phyloP scores from a whole-genome alignment of 2,888 invertebrate genomes.

The Hirtodrosophila histrioides region DNA sequence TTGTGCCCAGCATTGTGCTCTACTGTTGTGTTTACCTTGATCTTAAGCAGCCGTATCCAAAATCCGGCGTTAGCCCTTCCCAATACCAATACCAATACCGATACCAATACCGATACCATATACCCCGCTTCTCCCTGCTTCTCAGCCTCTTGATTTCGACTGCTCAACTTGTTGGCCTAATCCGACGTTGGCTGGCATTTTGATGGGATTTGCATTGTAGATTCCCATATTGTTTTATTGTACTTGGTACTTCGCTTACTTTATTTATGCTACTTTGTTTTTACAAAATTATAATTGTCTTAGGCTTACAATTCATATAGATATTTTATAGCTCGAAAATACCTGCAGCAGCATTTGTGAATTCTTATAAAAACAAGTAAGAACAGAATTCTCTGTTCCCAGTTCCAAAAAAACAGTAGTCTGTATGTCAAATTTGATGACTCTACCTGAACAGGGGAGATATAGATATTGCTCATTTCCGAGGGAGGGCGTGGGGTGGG shows the following conservation, averaged over 20 bases:
- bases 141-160: constrained; percentile 24
- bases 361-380: not conserved
- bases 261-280: constrained; percentile 46
- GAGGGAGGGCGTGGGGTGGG: too few relatives aligned
- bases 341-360: too few relatives aligned
- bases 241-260: not conserved
- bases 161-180: constrained; percentile 46
- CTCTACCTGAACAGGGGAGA: too few relatives aligned
- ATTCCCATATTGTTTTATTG: constrained; percentile 37
- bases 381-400: too few relatives aligned
- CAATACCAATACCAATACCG: not conserved
- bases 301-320: constrained; percentile 9
- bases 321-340: not conserved
- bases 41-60: constrained; percentile 54
- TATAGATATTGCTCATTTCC: too few relatives aligned
- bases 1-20: constrained; percentile 51
- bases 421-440: too few relatives aligned
- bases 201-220: constrained; percentile 53
- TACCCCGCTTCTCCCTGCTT: not conserved
- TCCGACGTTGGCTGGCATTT: constrained; percentile 37
- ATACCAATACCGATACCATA: constrained; percentile 1
- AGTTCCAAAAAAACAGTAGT: too few relatives aligned
- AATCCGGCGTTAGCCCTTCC: constrained; percentile 57
- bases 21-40: constrained; percentile 57
- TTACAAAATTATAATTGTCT: constrained; percentile 63